Percentiles rank a stretch among this genome's conserved stretches.
These are phyloP conservation scores for Neocrepidodera transversa DNA, from an alignment of 2,888 invertebrate species.

Conservation along the genomic window DNA sequence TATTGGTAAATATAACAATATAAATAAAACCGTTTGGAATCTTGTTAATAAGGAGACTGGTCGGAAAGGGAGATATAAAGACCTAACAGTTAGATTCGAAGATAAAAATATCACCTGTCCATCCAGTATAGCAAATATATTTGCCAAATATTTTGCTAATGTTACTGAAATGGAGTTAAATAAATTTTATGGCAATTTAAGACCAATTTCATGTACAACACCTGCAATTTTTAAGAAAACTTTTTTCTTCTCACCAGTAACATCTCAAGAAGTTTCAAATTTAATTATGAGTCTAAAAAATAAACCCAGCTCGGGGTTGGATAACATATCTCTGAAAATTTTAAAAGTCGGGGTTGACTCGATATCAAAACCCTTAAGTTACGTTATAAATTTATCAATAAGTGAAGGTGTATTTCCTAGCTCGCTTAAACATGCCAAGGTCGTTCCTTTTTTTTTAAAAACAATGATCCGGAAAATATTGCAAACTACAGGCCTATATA, in stretches of 20 bases:
- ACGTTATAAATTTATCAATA: neutral
- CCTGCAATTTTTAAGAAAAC: neutral
- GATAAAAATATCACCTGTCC: no score
- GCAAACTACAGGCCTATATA: neutral
- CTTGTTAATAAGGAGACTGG: no score
- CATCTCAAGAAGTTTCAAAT: neutral
- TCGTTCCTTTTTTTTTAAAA: neutral
- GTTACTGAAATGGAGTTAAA: neutral
- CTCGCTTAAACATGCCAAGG: slow-evolving; percentile 1
- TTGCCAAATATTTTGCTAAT: neutral
- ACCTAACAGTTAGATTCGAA: no score
- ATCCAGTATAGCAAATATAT: neutral
- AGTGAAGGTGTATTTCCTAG: neutral
- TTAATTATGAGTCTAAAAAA: neutral
- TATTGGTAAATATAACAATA: no score
- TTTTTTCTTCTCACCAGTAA: neutral
- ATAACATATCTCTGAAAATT: neutral
- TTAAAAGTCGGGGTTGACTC: neutral
- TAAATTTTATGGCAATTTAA: neutral
- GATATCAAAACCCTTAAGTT: neutral
- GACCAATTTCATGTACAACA: neutral
- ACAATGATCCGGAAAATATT: neutral
- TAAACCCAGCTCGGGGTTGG: neutral
- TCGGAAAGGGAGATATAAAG: no score
- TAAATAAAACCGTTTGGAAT: no score